Conservation (phyloP, 2,888 invertebrate genomes). For the Cataglyphis livida region DNA sequence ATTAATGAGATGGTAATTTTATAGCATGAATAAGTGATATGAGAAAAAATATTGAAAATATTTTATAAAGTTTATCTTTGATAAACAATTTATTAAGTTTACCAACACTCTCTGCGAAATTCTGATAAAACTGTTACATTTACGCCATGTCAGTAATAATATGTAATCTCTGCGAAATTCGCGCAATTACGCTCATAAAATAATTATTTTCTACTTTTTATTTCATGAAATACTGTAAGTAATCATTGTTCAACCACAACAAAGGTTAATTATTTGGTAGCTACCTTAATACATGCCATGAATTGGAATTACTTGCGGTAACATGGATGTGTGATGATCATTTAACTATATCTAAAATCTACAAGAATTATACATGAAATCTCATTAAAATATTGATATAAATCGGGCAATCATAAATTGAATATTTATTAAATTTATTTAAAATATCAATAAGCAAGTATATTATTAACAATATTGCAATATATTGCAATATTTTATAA, state of each 20-base stretch:
- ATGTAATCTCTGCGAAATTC: background rate
- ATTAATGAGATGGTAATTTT: background rate
- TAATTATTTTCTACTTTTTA: conserved; percentile 33
- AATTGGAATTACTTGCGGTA: conserved; percentile 36
- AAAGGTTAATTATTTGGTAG: conserved; percentile 39
- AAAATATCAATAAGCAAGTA: background rate
- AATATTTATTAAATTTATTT: background rate
- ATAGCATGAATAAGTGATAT: background rate
- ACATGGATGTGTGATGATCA: background rate
- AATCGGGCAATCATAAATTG: background rate
- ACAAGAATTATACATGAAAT: conserved; percentile 2
- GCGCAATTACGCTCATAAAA: conserved; percentile 20
- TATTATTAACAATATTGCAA: background rate
- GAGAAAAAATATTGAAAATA: background rate
- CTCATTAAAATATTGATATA: conserved; percentile 23
- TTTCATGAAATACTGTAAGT: conserved; percentile 43
- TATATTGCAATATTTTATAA: background rate
- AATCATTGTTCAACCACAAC: conserved; percentile 29
- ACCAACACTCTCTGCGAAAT: background rate
- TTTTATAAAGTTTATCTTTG: background rate
- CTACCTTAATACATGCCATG: conserved; percentile 25
- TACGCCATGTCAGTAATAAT: background rate
- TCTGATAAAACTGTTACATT: conserved; percentile 31
- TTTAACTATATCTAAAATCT: conserved; percentile 26
- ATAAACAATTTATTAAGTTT: conserved; percentile 22